A percentile compares a stretch with the other conserved stretches of the same genome.
Conservation (phyloP, 92 coral and sea anemone species). For the Palythoa grandis region DNA sequence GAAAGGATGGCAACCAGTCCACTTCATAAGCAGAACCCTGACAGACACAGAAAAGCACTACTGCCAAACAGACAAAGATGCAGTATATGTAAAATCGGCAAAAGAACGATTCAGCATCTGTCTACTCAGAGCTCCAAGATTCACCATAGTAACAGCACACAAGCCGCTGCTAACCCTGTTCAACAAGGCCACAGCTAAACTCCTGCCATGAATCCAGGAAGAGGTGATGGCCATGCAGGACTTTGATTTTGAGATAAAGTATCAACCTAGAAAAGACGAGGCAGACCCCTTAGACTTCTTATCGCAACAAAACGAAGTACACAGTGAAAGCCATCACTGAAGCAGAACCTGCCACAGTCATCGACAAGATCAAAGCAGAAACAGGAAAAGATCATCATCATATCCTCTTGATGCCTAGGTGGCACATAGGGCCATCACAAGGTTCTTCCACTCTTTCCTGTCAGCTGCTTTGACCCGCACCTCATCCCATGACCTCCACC, state of each 20-base stretch:
- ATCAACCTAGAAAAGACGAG: slow-evolving; percentile 65
- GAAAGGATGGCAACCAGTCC: slow-evolving; percentile 59
- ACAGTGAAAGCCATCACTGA: slow-evolving; percentile 43
- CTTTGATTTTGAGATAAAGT: slow-evolving; percentile 63
- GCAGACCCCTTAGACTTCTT: slow-evolving; percentile 64
- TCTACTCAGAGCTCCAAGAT: slow-evolving; percentile 65
- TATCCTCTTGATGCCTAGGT: too few relatives aligned
- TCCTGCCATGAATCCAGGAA: slow-evolving; percentile 59
- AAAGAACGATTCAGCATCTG: slow-evolving; percentile 68
- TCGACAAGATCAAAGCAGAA: slow-evolving; percentile 55
- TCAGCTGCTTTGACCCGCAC: too few relatives aligned
- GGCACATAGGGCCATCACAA: too few relatives aligned
- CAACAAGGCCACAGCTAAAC: slow-evolving; percentile 62
- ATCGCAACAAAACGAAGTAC: slow-evolving; percentile 57
- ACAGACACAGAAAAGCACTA: slow-evolving; percentile 61
- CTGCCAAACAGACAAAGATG: slow-evolving; percentile 72
- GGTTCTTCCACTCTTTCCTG: too few relatives aligned
- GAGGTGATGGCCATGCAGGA: slow-evolving; percentile 78
- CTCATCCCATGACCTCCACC: too few relatives aligned
- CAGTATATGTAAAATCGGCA: slow-evolving; percentile 59
- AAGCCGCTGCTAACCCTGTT: slow-evolving; percentile 57
- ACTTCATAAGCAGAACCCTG: slow-evolving; percentile 68
- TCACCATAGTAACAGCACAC: slow-evolving; percentile 57
- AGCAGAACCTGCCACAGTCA: slow-evolving; percentile 36
- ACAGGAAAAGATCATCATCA: slow-evolving; percentile 53